Base-by-base conservation (phyloP, 1,140 invertebrate species). In the Brachionus calyciflorus region DNA sequence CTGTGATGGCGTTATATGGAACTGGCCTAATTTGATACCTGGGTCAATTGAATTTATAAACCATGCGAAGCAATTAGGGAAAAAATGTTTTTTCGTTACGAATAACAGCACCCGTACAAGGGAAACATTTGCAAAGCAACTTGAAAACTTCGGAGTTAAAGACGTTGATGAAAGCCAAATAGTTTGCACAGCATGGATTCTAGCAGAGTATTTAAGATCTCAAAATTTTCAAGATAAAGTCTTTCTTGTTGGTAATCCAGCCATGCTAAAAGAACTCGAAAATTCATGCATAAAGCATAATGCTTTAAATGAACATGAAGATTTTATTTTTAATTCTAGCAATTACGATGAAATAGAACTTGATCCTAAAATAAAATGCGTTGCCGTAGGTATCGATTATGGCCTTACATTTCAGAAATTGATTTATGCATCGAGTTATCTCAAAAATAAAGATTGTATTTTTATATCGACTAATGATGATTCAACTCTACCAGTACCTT, bases 381-480 rank as follows among this genome's bases (percentile, higher is more conserved):
- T 98, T 6, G 86, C 96, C 17, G 91, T 96, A 55, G 94, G 93
- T 24, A 96, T 94, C 84, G 95, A 98, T 87, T 88, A 90, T 57
- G 90, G 96, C 82, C 89, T 98, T 78, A 94, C 90, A 81, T 96
- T 91, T 81, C 88, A 89, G 0, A 98, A 98, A 86, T 88, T 98
- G 79, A 85, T 93, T 78, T 94, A 93, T 86, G 94, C 94, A 17
- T 90, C 91, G 0, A 90, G 89, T 24, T 98, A 97, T 84, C 85
- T 96, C 10, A 79, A 79, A 53, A 88, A 88, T 12, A 88, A 89
- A 0, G 87, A 90, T 30, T 90, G 90, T 80, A 80, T 92, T 60
- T 98, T 97, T 82, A 86, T 98, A 78, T 93, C 90, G 0, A 96
- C 94, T 2, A 98, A 98, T 82, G 93, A 91, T 12, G 96, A 98